Evolutionary conservation across 1,140 invertebrate genomes (phyloP).

Genomic region (Papilio polyxenes): DNA sequence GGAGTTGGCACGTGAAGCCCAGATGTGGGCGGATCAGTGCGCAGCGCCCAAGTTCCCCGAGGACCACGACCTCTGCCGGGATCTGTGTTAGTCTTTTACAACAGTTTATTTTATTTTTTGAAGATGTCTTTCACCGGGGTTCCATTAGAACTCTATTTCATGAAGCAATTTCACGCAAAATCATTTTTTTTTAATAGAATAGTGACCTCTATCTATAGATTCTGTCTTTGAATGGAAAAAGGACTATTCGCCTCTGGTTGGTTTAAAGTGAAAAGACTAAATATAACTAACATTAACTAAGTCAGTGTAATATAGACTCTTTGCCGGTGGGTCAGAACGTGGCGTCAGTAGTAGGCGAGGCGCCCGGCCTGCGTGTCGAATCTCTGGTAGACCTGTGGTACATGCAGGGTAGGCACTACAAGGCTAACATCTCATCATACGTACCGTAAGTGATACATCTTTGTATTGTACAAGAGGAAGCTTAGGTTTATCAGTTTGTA

Average conservation of each 20-base stretch:
- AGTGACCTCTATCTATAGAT: no score
- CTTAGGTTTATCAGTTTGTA: not conserved
- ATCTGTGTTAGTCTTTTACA: constrained; percentile 57
- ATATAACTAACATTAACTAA: not conserved
- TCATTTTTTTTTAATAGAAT: no score
- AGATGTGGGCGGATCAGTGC: constrained; percentile 72
- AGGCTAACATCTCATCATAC: constrained; percentile 57
- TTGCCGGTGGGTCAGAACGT: constrained; percentile 67
- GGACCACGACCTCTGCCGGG: constrained; percentile 60
- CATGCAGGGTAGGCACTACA: constrained; percentile 63
- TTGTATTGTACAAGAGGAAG: not conserved
- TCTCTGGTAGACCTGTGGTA: constrained; percentile 72
- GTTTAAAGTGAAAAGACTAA: no score
- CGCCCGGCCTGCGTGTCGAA: constrained; percentile 69
- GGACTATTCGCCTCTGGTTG: no score
- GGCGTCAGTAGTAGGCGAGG: constrained; percentile 69
- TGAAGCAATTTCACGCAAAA: no score
- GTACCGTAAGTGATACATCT: constrained; percentile 51
- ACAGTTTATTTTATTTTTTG: not conserved
- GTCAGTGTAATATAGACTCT: constrained; percentile 53
- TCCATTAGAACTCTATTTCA: not conserved
- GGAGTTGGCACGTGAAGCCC: constrained; percentile 66
- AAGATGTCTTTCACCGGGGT: not conserved
- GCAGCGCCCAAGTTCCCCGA: constrained; percentile 52
- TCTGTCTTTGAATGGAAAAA: no score